A percentile compares a stretch with the other conserved stretches of the same genome.
Conservation (phyloP, 2,888 invertebrate species). For the Mythimna impura region DNA sequence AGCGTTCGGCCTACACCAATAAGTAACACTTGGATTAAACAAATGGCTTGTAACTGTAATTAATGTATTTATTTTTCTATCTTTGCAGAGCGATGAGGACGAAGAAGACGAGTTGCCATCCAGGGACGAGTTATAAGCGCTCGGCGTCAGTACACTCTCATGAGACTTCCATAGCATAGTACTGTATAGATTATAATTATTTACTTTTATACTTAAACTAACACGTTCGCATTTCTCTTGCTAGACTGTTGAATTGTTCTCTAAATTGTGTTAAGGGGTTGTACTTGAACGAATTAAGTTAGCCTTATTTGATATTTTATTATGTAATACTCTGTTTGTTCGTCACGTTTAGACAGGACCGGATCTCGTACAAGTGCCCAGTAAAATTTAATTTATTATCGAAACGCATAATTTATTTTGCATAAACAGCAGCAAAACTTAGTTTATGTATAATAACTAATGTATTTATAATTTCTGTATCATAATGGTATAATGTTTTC, state of each 20-base stretch:
- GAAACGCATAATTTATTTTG: constrained; percentile 82
- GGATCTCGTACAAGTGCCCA: constrained; percentile 66
- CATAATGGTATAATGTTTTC: constrained; percentile 80
- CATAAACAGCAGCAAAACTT: constrained; percentile 80
- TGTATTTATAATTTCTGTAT: constrained; percentile 90
- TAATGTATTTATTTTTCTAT: neutral
- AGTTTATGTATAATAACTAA: constrained; percentile 75
- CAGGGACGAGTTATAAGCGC: constrained; percentile 94
- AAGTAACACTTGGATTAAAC: no score
- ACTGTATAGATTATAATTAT: constrained; percentile 86
- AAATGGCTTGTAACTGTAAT: neutral
- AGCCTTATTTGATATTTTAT: constrained; percentile 72
- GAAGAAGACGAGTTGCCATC: constrained; percentile 94
- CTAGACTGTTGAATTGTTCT: constrained; percentile 80
- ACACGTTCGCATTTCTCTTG: constrained; percentile 82
- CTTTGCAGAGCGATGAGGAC: constrained; percentile 90
- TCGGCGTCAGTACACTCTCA: constrained; percentile 71
- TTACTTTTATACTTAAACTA: constrained; percentile 81
- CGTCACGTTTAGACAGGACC: constrained; percentile 34
- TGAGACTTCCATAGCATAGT: constrained; percentile 87
- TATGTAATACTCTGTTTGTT: constrained; percentile 73
- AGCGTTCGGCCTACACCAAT: no score
- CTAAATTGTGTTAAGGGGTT: constrained; percentile 78
- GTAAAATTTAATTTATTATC: constrained; percentile 77
- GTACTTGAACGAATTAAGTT: constrained; percentile 63